A percentile compares a stretch with the other conserved stretches of the same genome.
Evolutionary conservation across 2,113 vertebrate species (phyloP).

Genomic region (Taxidea taxus): DNA sequence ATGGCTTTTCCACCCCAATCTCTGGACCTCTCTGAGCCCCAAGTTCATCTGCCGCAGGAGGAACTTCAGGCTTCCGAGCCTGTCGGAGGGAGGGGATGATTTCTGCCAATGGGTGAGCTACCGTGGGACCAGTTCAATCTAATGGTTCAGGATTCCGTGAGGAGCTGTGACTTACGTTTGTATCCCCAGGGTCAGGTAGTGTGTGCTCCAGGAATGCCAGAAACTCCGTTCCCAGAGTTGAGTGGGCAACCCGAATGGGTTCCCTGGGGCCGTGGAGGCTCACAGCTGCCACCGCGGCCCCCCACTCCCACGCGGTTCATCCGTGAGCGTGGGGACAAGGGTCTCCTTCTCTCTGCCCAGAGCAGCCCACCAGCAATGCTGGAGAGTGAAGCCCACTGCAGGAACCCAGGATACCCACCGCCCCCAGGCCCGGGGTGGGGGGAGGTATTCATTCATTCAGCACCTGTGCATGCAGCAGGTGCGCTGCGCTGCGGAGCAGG

Average conservation of each 20-base stretch:
- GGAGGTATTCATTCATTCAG: not conserved
- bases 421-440: rapidly evolving
- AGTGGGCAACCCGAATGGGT: not conserved
- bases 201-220: not conserved
- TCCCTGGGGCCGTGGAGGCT: not conserved
- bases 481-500: not conserved
- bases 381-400: not conserved
- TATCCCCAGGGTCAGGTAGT: not conserved
- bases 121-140: too few relatives aligned
- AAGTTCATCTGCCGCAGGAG: not conserved
- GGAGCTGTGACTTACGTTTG: not conserved
- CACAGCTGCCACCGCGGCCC: too few relatives aligned
- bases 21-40: not conserved
- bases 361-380: not conserved
- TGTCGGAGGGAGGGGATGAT: not conserved
- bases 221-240: not conserved
- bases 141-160: not conserved
- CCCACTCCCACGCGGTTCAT: too few relatives aligned
- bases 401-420: not conserved
- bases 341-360: not conserved
- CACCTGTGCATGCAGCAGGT: too few relatives aligned
- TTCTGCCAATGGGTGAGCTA: not conserved
- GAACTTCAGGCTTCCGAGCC: not conserved
- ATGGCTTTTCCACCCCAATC: not conserved
- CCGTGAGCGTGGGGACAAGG: not conserved